Conservation (phyloP, 2,888 invertebrate species). For the Ophioninae sp. region DNA sequence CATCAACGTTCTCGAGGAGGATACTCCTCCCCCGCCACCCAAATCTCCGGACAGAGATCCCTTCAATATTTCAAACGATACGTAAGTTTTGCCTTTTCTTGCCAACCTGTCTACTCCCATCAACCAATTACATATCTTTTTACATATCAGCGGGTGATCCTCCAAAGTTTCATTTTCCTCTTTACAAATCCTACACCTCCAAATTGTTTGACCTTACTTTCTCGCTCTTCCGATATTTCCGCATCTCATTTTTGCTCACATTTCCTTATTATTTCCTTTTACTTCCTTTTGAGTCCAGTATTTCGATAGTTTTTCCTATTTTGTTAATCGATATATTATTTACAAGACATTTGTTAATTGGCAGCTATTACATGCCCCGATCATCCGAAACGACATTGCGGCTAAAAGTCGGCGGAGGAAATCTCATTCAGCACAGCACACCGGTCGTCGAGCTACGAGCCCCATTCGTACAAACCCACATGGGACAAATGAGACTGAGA, state of each 20-base stretch:
- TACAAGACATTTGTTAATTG: constrained; percentile 63
- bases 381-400: constrained; percentile 90
- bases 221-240: too few species aligned
- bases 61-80: constrained; percentile 98
- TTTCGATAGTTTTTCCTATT: too few species aligned
- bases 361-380: constrained; percentile 95
- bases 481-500: constrained; percentile 91
- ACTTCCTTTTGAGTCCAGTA: not conserved
- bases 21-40: constrained; percentile 94
- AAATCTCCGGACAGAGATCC: constrained; percentile 96
- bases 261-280: too few species aligned
- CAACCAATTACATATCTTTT: too few species aligned
- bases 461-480: constrained; percentile 97
- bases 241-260: too few species aligned
- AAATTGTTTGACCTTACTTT: too few species aligned
- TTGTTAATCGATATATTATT: too few species aligned
- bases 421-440: constrained; percentile 97
- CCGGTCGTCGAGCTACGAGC: constrained; percentile 97
- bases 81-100: constrained; percentile 84
- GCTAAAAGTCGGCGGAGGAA: constrained; percentile 94
- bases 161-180: too few species aligned
- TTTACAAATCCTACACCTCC: too few species aligned
- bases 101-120: too few species aligned
- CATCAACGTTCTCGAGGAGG: constrained; percentile 96
- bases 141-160: too few species aligned